Conservation (phyloP, 2,888 invertebrate species). For the Polydrusus pterygomalis region DNA sequence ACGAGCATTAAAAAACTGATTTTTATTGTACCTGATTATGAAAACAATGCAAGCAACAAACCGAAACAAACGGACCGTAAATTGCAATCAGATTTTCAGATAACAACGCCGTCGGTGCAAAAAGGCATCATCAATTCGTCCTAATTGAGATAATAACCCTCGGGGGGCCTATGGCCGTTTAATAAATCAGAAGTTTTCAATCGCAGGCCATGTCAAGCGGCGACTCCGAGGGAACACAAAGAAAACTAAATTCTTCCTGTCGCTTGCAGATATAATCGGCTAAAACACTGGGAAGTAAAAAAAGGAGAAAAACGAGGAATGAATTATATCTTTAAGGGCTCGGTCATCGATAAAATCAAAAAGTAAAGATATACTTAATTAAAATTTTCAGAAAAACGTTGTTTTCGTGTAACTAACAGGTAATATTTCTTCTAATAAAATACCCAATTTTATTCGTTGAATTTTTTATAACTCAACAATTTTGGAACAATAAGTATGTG, state of each 20-base stretch:
- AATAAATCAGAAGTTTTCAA: conserved; percentile 60
- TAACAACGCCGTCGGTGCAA: conserved; percentile 28
- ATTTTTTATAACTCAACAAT: too few relatives aligned
- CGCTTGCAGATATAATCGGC: conserved; percentile 57
- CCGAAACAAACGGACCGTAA: conserved; percentile 19
- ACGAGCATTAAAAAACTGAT: too few relatives aligned
- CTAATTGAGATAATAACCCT: conserved; percentile 59
- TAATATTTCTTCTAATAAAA: too few relatives aligned
- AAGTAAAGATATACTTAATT: too few relatives aligned
- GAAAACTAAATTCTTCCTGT: conserved; percentile 58
- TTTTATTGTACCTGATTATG: background rate
- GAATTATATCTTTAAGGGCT: conserved; percentile 28
- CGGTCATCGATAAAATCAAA: conserved; percentile 22
- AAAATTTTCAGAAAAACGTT: too few relatives aligned
- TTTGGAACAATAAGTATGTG: too few relatives aligned
- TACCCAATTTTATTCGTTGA: too few relatives aligned
- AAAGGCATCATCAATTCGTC: conserved; percentile 46
- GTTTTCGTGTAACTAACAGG: too few relatives aligned
- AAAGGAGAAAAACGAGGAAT: conserved; percentile 29
- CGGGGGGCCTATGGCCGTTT: conserved; percentile 51
- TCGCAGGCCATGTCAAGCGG: conserved; percentile 48
- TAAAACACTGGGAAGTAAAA: conserved; percentile 53
- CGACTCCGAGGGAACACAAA: conserved; percentile 55
- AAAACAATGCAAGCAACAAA: conserved; percentile 6
- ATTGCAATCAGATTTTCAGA: conserved; percentile 18